phyloP scores from a whole-genome alignment of 2,888 invertebrate species.

The Muschampia plurimacula region DNA sequence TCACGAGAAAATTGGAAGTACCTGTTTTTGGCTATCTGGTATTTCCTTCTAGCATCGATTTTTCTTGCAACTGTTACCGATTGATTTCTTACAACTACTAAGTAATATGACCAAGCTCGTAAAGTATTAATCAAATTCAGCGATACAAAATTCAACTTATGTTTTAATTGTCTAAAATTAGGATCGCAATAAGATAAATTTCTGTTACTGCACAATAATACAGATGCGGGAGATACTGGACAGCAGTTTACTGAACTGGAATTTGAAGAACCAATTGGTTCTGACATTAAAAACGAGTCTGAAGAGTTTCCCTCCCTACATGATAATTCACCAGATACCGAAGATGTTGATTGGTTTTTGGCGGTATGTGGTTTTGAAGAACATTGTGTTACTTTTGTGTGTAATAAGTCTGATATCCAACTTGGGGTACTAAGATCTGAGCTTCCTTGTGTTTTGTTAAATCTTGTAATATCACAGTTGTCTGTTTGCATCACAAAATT shows the following conservation, averaged over 20 bases:
- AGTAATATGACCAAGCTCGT: neutral
- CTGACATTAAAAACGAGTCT: neutral
- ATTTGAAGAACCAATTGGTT: neutral
- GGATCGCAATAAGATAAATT: neutral
- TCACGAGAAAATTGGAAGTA: constrained; percentile 1
- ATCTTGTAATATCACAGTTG: neutral
- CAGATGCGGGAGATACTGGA: neutral
- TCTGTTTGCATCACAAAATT: neutral
- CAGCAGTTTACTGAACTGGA: neutral
- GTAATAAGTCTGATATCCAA: constrained; percentile 5
- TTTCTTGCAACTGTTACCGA: neutral
- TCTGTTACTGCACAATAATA: neutral
- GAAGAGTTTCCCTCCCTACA: neutral
- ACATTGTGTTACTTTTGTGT: neutral
- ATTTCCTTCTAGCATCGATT: neutral
- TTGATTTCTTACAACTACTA: neutral
- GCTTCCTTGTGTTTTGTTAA: neutral
- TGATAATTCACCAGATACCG: neutral
- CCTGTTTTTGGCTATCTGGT: neutral
- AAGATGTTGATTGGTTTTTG: neutral
- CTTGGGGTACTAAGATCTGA: neutral
- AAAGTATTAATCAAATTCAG: neutral
- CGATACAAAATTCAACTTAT: neutral
- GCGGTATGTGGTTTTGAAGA: neutral
- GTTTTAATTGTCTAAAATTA: neutral